Conservation (phyloP, 1,140 invertebrate species). For the Prorops nasuta region DNA sequence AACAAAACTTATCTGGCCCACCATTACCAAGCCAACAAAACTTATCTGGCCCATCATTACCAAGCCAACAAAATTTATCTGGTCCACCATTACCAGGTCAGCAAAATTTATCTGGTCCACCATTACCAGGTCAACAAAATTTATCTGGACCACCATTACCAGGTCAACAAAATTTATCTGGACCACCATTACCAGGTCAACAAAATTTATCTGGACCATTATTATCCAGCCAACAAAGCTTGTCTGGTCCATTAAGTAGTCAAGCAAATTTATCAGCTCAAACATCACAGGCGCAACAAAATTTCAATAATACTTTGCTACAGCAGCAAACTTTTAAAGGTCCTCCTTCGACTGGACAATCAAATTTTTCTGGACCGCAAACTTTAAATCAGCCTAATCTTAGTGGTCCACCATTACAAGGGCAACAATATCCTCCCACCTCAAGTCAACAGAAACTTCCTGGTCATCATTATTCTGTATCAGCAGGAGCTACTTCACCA, state of each 20-base stretch:
- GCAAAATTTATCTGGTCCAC: conserved; percentile 22
- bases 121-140: conserved; percentile 21
- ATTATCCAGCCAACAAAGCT: conserved; percentile 31
- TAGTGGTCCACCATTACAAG: conserved; percentile 16
- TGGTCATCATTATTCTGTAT: too few species aligned
- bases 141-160: conserved; percentile 10
- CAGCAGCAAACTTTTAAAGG: conserved; percentile 21
- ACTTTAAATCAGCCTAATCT: conserved; percentile 20
- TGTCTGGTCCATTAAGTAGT: conserved; percentile 41
- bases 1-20: neutral
- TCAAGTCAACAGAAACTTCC: conserved; percentile 15
- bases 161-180: conserved; percentile 22
- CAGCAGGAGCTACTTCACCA: conserved; percentile 25
- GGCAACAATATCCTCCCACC: conserved; percentile 21
- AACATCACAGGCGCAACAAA: conserved; percentile 24
- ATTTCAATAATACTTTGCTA: too few species aligned
- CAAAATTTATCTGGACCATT: conserved; percentile 25
- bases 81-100: conserved; percentile 19
- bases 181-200: conserved; percentile 15
- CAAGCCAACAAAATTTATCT: conserved; percentile 41
- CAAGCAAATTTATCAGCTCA: conserved; percentile 8
- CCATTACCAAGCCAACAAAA: conserved; percentile 13
- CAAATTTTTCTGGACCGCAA: conserved; percentile 10
- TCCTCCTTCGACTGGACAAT: conserved; percentile 32
- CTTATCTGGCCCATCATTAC: conserved; percentile 48